Percentiles rank a stretch among this genome's conserved stretches.
These are phyloP conservation scores for Lagorchestes hirsutus DNA, from an alignment of 2,797 vertebrate species.

Conservation along the genomic window DNA sequence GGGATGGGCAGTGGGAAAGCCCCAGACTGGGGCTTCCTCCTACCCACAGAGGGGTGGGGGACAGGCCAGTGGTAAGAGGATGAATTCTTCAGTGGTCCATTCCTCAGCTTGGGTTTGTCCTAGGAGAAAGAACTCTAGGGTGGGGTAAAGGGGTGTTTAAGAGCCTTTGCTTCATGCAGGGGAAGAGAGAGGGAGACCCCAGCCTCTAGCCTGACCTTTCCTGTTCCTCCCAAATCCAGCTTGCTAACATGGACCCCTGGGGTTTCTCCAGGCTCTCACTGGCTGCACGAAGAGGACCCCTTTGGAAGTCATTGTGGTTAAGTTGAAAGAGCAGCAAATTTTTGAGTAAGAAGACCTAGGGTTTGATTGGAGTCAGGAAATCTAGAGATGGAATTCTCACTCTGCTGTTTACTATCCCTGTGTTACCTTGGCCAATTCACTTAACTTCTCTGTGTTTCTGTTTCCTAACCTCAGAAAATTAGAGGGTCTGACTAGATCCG, in stretches of 20 bases:
- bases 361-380: neutral
- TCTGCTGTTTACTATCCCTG: neutral
- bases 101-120: neutral
- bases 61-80: neutral
- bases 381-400: neutral
- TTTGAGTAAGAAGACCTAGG: neutral
- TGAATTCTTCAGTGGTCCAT: neutral
- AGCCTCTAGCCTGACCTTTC: neutral
- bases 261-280: neutral
- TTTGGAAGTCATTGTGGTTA: neutral
- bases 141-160: neutral
- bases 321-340: rapidly evolving
- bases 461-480: neutral
- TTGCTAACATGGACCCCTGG: neutral
- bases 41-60: neutral
- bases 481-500: neutral
- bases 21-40: neutral
- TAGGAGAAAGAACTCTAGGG: neutral
- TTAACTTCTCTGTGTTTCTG: neutral
- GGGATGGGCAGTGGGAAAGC: constrained; percentile 15
- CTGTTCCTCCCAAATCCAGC: neutral
- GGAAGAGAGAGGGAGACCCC: neutral
- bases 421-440: neutral
- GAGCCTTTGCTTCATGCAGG: neutral
- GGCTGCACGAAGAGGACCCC: neutral